Conservation (phyloP, 1,140 invertebrate genomes). For the Nasonia longicornis region DNA sequence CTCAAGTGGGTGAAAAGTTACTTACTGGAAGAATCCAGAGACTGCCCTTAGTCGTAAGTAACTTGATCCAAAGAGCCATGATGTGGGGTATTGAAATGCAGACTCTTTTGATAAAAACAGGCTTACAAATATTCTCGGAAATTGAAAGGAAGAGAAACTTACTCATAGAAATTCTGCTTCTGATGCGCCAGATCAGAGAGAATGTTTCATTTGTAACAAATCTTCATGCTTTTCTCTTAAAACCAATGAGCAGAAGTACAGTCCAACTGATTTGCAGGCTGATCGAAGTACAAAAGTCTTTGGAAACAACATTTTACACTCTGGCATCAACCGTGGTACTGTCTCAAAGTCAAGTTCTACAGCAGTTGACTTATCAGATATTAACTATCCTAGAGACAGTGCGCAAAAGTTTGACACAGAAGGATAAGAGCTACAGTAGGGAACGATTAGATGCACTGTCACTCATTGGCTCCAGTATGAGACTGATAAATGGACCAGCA, state of each 20-base stretch:
- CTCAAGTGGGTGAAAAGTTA: conserved; percentile 61
- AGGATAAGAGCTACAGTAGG: conserved; percentile 67
- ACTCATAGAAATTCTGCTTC: conserved; percentile 76
- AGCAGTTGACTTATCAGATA: conserved; percentile 72
- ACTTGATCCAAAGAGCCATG: conserved; percentile 55
- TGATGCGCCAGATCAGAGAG: conserved; percentile 75
- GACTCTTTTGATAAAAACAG: conserved; percentile 51
- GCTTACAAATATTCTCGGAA: conserved; percentile 70
- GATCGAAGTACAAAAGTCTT: conserved; percentile 84
- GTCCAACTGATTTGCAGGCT: conserved; percentile 83
- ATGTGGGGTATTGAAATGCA: conserved; percentile 62
- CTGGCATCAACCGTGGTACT: conserved; percentile 60
- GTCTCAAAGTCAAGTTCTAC: conserved; percentile 71
- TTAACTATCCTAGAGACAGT: conserved; percentile 70
- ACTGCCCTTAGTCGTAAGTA: conserved; percentile 50
- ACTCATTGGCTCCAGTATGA: conserved; percentile 73
- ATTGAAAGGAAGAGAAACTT: conserved; percentile 74
- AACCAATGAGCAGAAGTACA: conserved; percentile 83
- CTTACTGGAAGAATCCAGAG: conserved; percentile 55
- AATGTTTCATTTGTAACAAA: conserved; percentile 80
- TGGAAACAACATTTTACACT: conserved; percentile 75
- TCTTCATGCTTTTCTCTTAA: conserved; percentile 80
- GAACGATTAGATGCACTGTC: conserved; percentile 76
- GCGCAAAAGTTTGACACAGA: conserved; percentile 66
- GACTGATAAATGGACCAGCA: conserved; percentile 73